These are phyloP conservation scores for Mesorhabditis belari DNA, from an alignment of 2,888 invertebrate genomes.

Conservation along the genomic window DNA sequence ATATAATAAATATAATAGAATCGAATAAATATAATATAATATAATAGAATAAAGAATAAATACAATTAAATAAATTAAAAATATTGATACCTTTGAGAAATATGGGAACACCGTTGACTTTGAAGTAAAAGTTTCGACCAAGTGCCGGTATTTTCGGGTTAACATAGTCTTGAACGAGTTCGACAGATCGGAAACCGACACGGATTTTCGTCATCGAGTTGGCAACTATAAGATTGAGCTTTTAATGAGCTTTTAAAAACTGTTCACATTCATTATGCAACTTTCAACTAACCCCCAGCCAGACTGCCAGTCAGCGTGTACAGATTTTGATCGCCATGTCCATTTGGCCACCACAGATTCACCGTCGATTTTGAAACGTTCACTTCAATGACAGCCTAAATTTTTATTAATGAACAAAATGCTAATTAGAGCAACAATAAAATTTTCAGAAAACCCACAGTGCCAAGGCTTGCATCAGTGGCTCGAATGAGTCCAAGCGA, in stretches of 20 bases:
- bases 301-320: constrained; percentile 62
- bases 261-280: no score
- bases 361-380: constrained; percentile 47
- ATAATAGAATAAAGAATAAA: no score
- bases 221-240: no score
- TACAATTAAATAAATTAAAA: no score
- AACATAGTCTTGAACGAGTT: constrained; percentile 62
- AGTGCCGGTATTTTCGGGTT: constrained; percentile 15
- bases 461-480: no score
- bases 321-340: constrained; percentile 72
- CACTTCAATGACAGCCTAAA: not conserved
- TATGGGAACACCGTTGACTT: constrained; percentile 74
- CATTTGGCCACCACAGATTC: constrained; percentile 88
- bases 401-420: no score
- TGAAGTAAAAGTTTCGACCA: constrained; percentile 74
- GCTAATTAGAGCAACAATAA: no score
- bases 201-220: constrained; percentile 32
- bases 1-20: no score
- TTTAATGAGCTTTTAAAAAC: no score
- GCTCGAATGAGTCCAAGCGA: not conserved
- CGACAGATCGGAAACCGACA: constrained; percentile 79
- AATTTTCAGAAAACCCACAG: no score
- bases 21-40: no score
- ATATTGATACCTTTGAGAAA: constrained; percentile 68
- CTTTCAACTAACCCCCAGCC: no score